Evolutionary conservation across 2,113 vertebrate species (phyloP), one percentile per base, ranked within the genome.

Genomic region (Alaudala cheleensis): DNA sequence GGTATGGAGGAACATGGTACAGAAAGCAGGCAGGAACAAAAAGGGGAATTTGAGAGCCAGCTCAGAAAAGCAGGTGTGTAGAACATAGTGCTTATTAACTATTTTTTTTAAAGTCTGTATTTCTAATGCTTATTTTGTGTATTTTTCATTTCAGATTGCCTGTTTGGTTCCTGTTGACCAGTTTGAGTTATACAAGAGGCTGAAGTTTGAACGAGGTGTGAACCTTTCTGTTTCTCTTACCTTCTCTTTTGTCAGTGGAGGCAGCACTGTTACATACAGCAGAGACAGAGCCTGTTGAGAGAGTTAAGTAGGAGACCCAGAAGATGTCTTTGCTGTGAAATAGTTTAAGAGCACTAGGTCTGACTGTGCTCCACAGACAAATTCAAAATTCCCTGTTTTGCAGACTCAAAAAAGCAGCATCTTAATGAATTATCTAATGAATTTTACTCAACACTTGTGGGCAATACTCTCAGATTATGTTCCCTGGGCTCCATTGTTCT

Each of bases 201-300:
- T 99, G 96, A 99, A 98, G 96, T 99, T 99, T 96, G 99, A 99
- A 97, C 98, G 98, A 98, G 99, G 99, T 99, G 88, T 8, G 90
- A 56, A 82, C 17, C 18, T 72, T 95, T 92, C 57, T 17, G 17
- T 91, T 87, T 67, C 39, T 83, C 2, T 84, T 83, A 20, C 18
- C 22, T 86, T 53, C 8, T 10, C 53, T 90, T 86, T 54, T 64
- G 40, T 53, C 39, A n/a, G 33, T 73, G 44, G 37, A 67, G 28
- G 42, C 40, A 72, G 31, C 23, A 29, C 11, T 56, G 21, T 58
- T 74, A 26, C 2, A 10, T 57, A 42, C 4, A 45, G n/a, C 51
- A 53, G 31, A 66, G 58, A 44, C 31, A 84, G 54, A 93, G 24
- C 23, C n/a, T 80, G 45, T 40, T 57, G 34, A 37, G 33, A n/a